Evolutionary conservation across 2,113 vertebrate species (phyloP), one percentile per base, ranked within the genome.

Genomic region (Grallaria varia): DNA sequence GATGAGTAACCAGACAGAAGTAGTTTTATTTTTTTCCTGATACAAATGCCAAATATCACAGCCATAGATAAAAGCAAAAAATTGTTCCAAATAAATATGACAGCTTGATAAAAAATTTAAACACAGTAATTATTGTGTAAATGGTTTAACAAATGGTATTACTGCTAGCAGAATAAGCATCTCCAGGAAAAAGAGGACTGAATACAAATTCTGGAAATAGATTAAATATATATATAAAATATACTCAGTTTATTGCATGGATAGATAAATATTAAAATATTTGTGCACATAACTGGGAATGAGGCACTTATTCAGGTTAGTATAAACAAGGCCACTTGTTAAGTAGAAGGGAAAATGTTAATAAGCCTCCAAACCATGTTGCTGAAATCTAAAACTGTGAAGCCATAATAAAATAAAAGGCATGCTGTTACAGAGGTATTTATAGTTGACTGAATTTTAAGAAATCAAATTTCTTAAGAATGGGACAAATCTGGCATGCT

Each of bases 181-280:
- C 75, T 71, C 67, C 91, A 87, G 72, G 84, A 71, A 96, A 95
- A 97, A 95, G 44, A 87, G 69, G 53, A 83, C 9, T 91, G 89
- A 95, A 94, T 96, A 93, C 89, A 95, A 69, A 84, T 91, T 96
- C 28, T 93, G 79, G 76, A 95, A 85, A 91, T 91, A 95, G 89
- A 96, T 96, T 88, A 90, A 93, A 96, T 97, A 98, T 91, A 97
- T 86, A 97, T 94, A 97, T 84, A 96, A 85, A 96, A 98, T 90
- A 97, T 89, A 90, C 71, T 97, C 96, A 96, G 87, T 94, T 97
- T 94, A 95, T 75, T 97, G 86, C 59, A 91, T 90, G 95, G 75
- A 96, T 97, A 96, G 98, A 98, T 97, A 98, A 98, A 97, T 97
- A 97, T 81, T 97, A 98, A 98, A 91, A 97, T 96, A 97, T 92